Evolutionary conservation across 1,140 invertebrate species (phyloP), one percentile per base, ranked within the genome.

Genomic region (Achroia grisella): DNA sequence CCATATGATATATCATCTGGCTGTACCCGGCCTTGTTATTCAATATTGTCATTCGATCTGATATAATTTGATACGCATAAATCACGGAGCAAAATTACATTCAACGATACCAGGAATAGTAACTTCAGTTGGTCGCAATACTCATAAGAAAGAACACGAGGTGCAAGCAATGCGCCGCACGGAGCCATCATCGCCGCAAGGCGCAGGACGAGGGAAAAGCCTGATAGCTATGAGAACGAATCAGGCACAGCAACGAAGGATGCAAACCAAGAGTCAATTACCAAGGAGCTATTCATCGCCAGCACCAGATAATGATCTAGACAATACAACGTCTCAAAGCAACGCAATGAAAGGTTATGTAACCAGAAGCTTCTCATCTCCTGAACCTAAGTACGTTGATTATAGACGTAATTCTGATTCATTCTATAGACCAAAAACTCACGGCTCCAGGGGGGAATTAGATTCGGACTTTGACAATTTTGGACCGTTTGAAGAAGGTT

Each of bases 391-490:
- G 46, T 54, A 60, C 14, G 34, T 54, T 6, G 68, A 62, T 11
- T 66, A 56, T 35, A 66, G 67, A 35, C 48, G 59, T 9, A 75
- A 71, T 52, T 71, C 71, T 0, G 70, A 81, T 42, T 66, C 59
- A 0, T 71, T 71, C 44, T 71, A 68, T 50, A 48, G 56, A 32
- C 61, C 77, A 2, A 79, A 73, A 46, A 49, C 56, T 6, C 68
- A 74, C 6, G 67, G 63, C 4, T 81, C 79, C 1, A 69, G 64
- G 55, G 68, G 58, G 17, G 81, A 85, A 49, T 35, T 81, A 10
- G 81, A 85, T 39, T 80, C 77, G n/a, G 81, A 85, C 62, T 59
- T 75, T 8, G 80, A 84, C 10, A 75, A 73, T 39, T 81, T 72
- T 48, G 78, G 82, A 46, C 69, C 74, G 40, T 78, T 85, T 44